Conservation (phyloP, 2,113 vertebrate species). For the Catharus minimus region DNA sequence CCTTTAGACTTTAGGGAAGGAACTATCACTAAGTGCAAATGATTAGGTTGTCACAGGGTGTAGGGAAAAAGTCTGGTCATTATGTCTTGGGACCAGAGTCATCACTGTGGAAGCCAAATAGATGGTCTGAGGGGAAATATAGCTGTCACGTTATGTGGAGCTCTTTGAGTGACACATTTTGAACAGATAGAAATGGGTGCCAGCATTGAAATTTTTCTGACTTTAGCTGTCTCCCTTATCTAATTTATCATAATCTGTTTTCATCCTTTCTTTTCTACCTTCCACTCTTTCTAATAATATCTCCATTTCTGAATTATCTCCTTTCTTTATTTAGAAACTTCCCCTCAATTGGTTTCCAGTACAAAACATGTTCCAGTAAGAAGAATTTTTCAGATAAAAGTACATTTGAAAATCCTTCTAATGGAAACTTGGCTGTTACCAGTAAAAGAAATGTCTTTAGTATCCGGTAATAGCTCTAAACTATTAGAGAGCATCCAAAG, state of each 20-base stretch:
- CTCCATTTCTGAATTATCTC: not conserved
- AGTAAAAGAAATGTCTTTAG: not conserved
- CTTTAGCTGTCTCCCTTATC: conserved; percentile 4
- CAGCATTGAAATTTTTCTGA: conserved; percentile 9
- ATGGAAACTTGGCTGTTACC: not conserved
- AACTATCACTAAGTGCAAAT: not conserved
- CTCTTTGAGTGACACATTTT: conserved; percentile 35
- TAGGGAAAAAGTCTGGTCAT: not conserved
- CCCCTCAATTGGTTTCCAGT: not conserved
- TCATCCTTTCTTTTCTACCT: not conserved
- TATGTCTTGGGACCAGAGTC: not conserved
- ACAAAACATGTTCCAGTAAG: not conserved
- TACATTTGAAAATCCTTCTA: not conserved
- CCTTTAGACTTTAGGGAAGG: not conserved
- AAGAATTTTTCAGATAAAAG: not conserved
- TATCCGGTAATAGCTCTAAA: not conserved
- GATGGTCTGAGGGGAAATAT: not conserved
- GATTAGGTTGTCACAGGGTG: not conserved
- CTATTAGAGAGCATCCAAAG: not conserved
- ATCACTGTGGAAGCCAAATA: not conserved
- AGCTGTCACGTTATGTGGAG: not conserved
- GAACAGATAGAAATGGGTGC: not conserved
- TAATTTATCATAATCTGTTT: not conserved
- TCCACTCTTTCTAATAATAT: not conserved
- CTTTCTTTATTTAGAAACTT: not conserved